phyloP scores from a whole-genome alignment of 2,113 vertebrate species.

The Prinia subflava region DNA sequence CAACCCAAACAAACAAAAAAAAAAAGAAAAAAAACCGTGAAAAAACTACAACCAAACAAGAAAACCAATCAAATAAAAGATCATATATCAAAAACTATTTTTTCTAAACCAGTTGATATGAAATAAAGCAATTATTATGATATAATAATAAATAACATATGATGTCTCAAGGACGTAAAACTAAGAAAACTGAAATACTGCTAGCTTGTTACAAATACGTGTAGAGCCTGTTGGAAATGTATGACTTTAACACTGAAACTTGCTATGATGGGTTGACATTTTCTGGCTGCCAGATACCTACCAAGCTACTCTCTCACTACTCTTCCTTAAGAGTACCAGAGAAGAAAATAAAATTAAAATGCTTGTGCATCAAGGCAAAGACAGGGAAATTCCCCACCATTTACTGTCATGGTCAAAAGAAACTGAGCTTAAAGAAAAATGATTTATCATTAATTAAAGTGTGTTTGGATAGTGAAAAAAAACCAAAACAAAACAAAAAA shows the following conservation, averaged over 20 bases:
- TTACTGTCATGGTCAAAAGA: background rate
- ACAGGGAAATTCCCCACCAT: background rate
- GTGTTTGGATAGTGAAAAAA: background rate
- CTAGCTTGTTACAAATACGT: background rate
- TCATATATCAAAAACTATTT: background rate
- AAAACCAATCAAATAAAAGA: background rate
- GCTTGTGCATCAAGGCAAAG: background rate
- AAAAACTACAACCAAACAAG: background rate
- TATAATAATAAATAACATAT: background rate
- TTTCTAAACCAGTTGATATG: background rate
- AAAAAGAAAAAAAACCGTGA: background rate
- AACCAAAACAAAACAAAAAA: background rate
- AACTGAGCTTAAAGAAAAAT: background rate
- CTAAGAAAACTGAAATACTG: background rate
- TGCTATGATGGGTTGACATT: background rate
- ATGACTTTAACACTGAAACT: background rate
- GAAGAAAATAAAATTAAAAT: background rate
- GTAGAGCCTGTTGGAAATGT: background rate
- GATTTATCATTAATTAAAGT: background rate
- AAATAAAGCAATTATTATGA: background rate
- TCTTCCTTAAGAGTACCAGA: background rate
- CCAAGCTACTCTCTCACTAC: background rate
- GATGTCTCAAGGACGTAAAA: background rate
- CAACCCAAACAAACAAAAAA: no score
- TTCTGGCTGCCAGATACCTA: background rate